Base-by-base conservation (phyloP, 2,888 invertebrate genomes). In the Nebria salina region DNA sequence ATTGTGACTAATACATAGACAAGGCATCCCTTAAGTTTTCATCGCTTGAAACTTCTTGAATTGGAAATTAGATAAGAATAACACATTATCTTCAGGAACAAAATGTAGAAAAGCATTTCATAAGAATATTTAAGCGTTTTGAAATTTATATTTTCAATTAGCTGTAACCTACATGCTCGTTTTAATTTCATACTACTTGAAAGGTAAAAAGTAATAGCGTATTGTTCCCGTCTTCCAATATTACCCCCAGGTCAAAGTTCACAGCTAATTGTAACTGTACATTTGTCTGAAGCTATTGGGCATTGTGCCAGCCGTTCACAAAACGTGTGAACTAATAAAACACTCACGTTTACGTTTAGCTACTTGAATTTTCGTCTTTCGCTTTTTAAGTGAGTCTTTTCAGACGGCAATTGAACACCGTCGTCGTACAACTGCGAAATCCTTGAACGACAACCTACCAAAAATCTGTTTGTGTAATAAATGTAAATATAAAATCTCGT, bases 241-340 rank as follows among this genome's bases (percentile, higher is more conserved):
- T 5, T 70, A 13, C 54, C 20, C 4, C 70, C 26, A 26, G 70
- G 25, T 70, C 26, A 70, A 34, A 70, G 70, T 70, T 70, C 70
- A 26, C 25, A 70, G 70, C 70, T 70, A 70, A 70, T 70, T 70
- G 70, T 26, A 70, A 70, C 20, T 70, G 70, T 70, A 25, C 70
- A 70, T 26, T 20, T 20, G 70, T 70, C 70, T 70, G 70, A 70
- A 70, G 70, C 70, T 20, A 70, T 70, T 70, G 70, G 70, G 70
- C 70, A 70, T 70, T 70, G 26, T 70, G 70, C 70, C 70, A 70
- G 54, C 54, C 8, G 54, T 54, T 13, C 54, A 54, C 54, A 54
- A 54, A 54, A 54, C 54, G 54, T 54, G 54, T 54, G 54, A 54
- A 54, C 54, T 13, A 54, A 8, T 54, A 54, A 54, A 54, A 54